These are phyloP conservation scores for Apamea sordens DNA, from an alignment of 2,888 invertebrate genomes.

Conservation along the genomic window DNA sequence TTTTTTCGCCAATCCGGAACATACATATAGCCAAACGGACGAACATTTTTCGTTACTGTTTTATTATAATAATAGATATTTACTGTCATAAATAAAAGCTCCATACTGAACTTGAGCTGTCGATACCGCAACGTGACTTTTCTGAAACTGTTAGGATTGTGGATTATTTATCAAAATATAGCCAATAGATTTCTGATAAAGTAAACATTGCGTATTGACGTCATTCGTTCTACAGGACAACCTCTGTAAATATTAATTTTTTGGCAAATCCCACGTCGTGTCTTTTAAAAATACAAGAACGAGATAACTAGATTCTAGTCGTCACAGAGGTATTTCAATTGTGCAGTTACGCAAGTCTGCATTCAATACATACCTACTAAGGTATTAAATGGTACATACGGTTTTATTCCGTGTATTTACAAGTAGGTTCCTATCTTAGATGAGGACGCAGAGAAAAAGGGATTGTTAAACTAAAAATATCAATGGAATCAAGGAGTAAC, in stretches of 20 bases:
- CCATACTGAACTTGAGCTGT: neutral
- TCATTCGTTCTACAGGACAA: neutral
- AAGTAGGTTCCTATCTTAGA: neutral
- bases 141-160: neutral
- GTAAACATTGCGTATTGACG: neutral
- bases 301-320: neutral
- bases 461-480: neutral
- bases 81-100: conserved; percentile 1
- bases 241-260: neutral
- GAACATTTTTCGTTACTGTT: neutral
- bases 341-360: neutral
- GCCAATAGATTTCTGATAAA: neutral
- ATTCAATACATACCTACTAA: neutral
- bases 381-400: neutral
- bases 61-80: too few species aligned
- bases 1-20: neutral
- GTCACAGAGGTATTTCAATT: neutral
- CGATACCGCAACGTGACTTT: neutral
- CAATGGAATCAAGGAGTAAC: neutral
- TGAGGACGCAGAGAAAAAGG: neutral
- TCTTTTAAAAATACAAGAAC: neutral
- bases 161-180: neutral
- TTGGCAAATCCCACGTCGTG: neutral
- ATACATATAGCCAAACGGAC: neutral
- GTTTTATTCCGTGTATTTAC: neutral